phyloP scores from a whole-genome alignment of 2,888 invertebrate genomes.

The Cheilosia urbana region DNA sequence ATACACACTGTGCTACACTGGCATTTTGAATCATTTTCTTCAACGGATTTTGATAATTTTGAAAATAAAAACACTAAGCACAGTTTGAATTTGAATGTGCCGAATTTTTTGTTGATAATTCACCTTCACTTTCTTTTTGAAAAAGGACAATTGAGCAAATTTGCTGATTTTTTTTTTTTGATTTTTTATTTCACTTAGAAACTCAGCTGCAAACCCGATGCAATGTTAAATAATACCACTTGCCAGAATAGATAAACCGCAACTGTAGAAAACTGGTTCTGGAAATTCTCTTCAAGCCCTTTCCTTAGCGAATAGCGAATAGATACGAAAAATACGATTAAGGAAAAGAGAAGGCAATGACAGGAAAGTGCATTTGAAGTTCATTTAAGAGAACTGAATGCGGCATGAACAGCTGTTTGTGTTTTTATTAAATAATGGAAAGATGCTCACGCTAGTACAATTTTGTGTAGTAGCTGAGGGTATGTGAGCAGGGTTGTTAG shows the following conservation, averaged over 20 bases:
- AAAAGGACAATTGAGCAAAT: neutral
- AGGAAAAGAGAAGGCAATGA: constrained; percentile 9
- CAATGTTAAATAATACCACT: constrained; percentile 36
- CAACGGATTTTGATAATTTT: constrained; percentile 2
- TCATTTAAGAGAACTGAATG: constrained; percentile 59
- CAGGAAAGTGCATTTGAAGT: constrained; percentile 26
- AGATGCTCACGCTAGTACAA: neutral
- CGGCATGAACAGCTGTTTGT: constrained; percentile 66
- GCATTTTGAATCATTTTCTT: constrained; percentile 41
- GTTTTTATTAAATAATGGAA: constrained; percentile 41
- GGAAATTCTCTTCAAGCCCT: constrained; percentile 60
- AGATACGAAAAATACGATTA: no score
- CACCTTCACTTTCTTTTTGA: constrained; percentile 24
- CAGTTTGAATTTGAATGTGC: neutral
- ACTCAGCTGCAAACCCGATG: constrained; percentile 2
- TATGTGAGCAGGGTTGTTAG: constrained; percentile 1
- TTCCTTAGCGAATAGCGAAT: constrained; percentile 13
- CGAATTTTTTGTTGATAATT: neutral
- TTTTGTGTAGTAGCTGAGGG: constrained; percentile 10
- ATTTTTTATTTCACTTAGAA: constrained; percentile 5
- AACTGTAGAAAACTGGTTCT: constrained; percentile 70
- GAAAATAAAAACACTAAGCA: neutral
- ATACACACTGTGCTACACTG: constrained; percentile 45
- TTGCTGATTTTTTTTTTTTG: constrained; percentile 4
- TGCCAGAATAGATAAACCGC: constrained; percentile 70